Base-by-base conservation (phyloP, 2,888 invertebrate genomes). In the Torymus texanus region DNA sequence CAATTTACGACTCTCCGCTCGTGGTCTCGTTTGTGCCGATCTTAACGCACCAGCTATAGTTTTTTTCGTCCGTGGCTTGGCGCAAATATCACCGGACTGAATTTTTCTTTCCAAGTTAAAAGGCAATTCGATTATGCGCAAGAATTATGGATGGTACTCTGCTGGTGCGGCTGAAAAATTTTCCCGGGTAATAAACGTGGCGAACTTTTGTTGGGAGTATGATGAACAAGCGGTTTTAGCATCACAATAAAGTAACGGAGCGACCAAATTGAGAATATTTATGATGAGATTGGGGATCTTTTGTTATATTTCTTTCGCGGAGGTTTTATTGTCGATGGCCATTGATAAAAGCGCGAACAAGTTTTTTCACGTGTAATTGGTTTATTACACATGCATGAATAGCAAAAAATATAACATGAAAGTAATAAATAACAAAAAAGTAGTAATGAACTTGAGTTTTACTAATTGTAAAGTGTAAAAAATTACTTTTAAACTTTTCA, bases 241-340 rank as follows among this genome's bases (percentile, higher is more conserved):
- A 21, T 16, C 16, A 24, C 72, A 74, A 56, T 65, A 16, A 18
- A 65, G 29, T 56, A 65, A 73, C 65, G 63, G 55, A 16, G 16
- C 29, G 41, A 65, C 14, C 16, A 56, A 74, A 74, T 65, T 55
- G 14, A 55, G 16, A 55, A 63, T 62, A 63, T 72, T 72, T 62
- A 72, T 53, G 29, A 72, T 55, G 62, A 72, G 55, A 63, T 55
- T 72, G 13, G 14, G 63, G 14, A 63, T 72, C 29, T 62, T 61
- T 72, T 62, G 29, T 29, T 29, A 29, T 29, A 29, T 29, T 29
- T 29, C 29, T 29, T 1, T 29, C 29, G 5, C 13, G 18, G 11
- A 50, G 11, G 21, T 8, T 14, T 67, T 16, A 59, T 18, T 14
- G n/a, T 5, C 59, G 29, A 29, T 29, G 29, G 29, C 29, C 29